Conservation (phyloP, 2,113 vertebrate genomes). For the Stegostoma tigrinum region DNA sequence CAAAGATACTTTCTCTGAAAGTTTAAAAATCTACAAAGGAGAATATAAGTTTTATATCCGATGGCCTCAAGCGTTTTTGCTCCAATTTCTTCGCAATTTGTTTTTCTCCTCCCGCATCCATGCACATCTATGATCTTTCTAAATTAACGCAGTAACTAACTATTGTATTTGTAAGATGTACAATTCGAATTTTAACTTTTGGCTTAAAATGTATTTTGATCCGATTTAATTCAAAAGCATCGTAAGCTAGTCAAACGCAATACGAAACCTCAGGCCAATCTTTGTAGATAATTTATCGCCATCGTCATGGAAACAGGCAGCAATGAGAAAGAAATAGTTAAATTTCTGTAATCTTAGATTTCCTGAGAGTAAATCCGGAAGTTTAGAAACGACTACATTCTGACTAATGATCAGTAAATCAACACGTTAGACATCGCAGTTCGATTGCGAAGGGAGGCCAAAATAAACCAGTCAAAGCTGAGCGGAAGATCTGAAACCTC, state of each 20-base stretch:
- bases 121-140: background rate
- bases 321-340: slow-evolving; percentile 34
- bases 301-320: slow-evolving; percentile 29
- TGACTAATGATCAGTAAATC: background rate
- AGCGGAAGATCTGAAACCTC: background rate
- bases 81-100: slow-evolving; percentile 9
- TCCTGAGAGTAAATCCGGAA: slow-evolving; percentile 5
- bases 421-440: background rate
- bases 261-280: background rate
- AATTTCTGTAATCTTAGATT: slow-evolving; percentile 21
- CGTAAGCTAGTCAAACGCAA: background rate
- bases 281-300: slow-evolving; percentile 25
- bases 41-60: background rate
- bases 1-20: slow-evolving; percentile 16
- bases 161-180: background rate
- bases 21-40: background rate
- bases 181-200: slow-evolving; percentile 18
- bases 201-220: background rate
- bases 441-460: background rate
- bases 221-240: background rate
- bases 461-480: background rate
- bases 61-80: background rate
- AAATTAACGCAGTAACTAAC: background rate
- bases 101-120: background rate
- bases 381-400: slow-evolving; percentile 28